A percentile compares a stretch with the other conserved stretches of the same genome.
Conservation (phyloP, 2,888 invertebrate genomes). For the Drosophila nigricruria region DNA sequence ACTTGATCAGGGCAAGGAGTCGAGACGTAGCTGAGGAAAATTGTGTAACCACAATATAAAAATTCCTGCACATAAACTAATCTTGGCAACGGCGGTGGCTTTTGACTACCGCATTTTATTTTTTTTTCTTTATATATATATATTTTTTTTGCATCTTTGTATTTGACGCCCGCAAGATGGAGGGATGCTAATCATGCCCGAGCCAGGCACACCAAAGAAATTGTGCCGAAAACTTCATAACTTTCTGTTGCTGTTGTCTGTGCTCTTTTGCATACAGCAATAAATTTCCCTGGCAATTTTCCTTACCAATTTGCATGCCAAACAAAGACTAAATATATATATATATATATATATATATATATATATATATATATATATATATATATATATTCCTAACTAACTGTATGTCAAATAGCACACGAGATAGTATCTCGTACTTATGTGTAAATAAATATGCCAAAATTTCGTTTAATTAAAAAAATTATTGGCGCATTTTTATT, state of each 20-base stretch:
- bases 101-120: conserved; percentile 68
- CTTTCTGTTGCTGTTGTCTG: conserved; percentile 30
- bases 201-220: conserved; percentile 65
- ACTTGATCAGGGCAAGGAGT: conserved; percentile 28
- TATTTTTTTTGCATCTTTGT: conserved; percentile 20
- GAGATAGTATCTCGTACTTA: conserved; percentile 21
- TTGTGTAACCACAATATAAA: conserved; percentile 79
- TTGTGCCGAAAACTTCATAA: conserved; percentile 68
- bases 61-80: conserved; percentile 80
- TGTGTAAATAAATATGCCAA: conserved; percentile 64
- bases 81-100: conserved; percentile 53
- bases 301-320: conserved; percentile 63
- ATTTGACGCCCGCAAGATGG: conserved; percentile 52
- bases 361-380: not conserved
- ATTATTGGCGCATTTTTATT: conserved; percentile 71
- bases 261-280: conserved; percentile 38
- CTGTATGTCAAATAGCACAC: conserved; percentile 32
- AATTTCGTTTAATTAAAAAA: conserved; percentile 75
- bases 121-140: not conserved
- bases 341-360: not conserved
- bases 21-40: conserved; percentile 49
- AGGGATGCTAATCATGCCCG: conserved; percentile 59
- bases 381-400: conserved; percentile 24
- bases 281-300: conserved; percentile 55
- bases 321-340: conserved; percentile 23